These are phyloP conservation scores for Triplophysa dalaica DNA, from an alignment of 2,113 vertebrate genomes.

Conservation along the genomic window DNA sequence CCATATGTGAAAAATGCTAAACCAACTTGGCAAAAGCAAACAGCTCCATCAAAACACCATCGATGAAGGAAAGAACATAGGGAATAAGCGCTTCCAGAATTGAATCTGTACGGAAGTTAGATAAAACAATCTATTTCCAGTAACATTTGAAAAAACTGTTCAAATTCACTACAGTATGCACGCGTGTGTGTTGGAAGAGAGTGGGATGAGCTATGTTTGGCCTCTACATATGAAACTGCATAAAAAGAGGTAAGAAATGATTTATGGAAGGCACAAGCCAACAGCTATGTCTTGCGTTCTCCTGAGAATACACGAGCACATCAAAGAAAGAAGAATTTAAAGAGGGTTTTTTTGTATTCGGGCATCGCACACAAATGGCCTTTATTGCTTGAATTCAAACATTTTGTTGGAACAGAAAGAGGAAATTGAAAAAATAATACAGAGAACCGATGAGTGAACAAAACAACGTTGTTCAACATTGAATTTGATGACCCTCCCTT, in stretches of 20 bases:
- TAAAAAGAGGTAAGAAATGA: not conserved
- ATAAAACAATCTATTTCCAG: not conserved
- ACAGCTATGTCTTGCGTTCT: not conserved
- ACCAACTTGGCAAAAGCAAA: conserved; percentile 19
- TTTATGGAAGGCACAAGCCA: conserved; percentile 14
- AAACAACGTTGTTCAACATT: conserved; percentile 1
- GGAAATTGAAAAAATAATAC: not conserved
- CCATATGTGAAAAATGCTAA: conserved; percentile 8
- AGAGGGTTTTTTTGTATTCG: not conserved
- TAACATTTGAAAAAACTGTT: not conserved
- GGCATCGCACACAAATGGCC: not conserved
- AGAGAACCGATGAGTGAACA: conserved; percentile 6
- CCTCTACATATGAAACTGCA: not conserved
- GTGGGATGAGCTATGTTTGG: conserved; percentile 58
- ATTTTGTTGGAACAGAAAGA: not conserved
- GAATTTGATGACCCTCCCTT: conserved; percentile 9
- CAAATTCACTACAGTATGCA: not conserved
- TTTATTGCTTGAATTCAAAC: not conserved
- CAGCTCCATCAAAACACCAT: conserved; percentile 8
- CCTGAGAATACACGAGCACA: not conserved
- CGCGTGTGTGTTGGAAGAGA: conserved; percentile 39
- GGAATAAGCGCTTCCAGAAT: not conserved
- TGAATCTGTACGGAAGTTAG: not conserved
- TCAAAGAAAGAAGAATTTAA: conserved; percentile 14
- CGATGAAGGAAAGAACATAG: not conserved